Base-by-base conservation (phyloP, 1,140 invertebrate species). In the Neotoxoptera formosana region DNA sequence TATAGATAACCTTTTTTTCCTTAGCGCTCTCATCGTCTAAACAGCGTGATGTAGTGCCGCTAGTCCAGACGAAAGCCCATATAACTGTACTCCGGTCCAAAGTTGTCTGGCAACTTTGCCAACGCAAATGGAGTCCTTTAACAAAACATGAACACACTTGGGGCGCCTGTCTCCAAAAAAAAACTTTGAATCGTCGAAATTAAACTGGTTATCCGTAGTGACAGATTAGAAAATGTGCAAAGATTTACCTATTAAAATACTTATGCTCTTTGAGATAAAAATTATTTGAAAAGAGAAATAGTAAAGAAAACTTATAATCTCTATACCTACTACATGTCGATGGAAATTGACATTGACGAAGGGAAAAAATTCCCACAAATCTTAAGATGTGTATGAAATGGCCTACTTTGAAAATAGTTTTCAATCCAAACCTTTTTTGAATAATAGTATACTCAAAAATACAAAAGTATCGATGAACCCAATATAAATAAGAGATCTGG, bases 71-170 rank as follows among this genome's bases (percentile, higher is more conserved):
- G 51, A 56, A 56, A 89, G 48, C 51, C n/a, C 88, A 56, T 89
- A 88, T n/a, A 89, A 89, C 88, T 89, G 88, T 56, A 41, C 34
- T 25, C 88, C 8, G 34, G 48, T 89, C 34, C 14, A 89, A 89
- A 89, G 51, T 89, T 56, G 88, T 41, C 48, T 89, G 47, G 48
- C 48, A 89, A 89, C 88, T 89, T 89, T 89, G 9, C 88, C 21
- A 89, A 56, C 48, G 51, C 34, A 56, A 89, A 89, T 89, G 51
- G n/a, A 89, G 21, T 89, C 86, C 47, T 88, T 88, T 88, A n/a
- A 88, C 47, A 48, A 88, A 88, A 88, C 30, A 17, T 47, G n/a
- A 14, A 53, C 87, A 53, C 48, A 89, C 86, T 51, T 25, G 86
- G 86, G n/a, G 20, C 14, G 34, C 20, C 7, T 36, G 48, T 56